Percentiles rank a stretch among this genome's conserved stretches.
These are phyloP conservation scores for Esox masquinongy DNA, from an alignment of 2,797 vertebrate genomes.

Conservation along the genomic window DNA sequence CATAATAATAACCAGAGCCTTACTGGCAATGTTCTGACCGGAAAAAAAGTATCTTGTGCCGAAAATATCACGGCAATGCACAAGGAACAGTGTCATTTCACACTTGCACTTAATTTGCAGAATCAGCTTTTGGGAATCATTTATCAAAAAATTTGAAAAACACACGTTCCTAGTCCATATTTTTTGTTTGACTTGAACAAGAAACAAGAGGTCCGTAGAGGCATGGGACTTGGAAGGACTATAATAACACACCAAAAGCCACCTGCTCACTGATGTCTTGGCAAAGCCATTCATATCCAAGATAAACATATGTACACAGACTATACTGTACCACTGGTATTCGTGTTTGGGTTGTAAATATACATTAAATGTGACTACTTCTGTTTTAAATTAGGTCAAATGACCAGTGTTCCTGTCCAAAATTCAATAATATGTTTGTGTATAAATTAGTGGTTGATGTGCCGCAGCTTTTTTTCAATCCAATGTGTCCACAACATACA, in stretches of 20 bases:
- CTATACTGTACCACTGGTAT: background rate
- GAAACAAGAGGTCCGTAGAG: background rate
- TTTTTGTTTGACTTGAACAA: background rate
- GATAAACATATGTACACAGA: constrained; percentile 20
- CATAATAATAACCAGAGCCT: constrained; percentile 8
- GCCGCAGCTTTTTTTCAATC: no score
- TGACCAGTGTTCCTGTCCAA: background rate
- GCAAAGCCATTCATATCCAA: constrained; percentile 23
- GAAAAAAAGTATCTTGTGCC: background rate
- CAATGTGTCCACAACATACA: no score
- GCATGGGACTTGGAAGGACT: background rate
- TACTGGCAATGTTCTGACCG: background rate
- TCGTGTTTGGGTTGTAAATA: background rate
- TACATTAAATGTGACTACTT: constrained; percentile 8
- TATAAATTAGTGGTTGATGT: background rate
- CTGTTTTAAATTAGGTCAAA: background rate
- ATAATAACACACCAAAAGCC: constrained; percentile 14
- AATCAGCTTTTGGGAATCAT: background rate
- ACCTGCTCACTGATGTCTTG: constrained; percentile 21
- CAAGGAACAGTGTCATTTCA: background rate
- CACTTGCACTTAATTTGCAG: background rate
- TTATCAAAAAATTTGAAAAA: no score
- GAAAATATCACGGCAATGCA: no score
- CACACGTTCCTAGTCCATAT: background rate
- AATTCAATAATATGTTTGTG: background rate